Evolutionary conservation across 2,888 invertebrate species (phyloP), one percentile per base, ranked within the genome.

Genomic region (Mystacides longicornis): DNA sequence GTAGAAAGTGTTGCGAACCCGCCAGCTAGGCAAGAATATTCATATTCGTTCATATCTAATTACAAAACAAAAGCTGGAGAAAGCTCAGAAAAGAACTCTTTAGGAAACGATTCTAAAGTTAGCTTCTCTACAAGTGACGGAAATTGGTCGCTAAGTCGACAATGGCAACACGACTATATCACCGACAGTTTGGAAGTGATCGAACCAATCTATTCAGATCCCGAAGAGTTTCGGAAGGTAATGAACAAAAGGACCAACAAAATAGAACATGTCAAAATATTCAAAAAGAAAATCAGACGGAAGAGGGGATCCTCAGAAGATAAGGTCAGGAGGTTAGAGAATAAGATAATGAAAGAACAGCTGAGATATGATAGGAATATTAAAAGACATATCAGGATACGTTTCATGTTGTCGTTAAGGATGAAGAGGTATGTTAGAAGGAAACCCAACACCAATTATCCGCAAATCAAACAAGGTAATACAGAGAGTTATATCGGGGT

Each of bases 371-470:
- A 82, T 62, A 77, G 80, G 59, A 79, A 81, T 64, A 79, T 82
- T 1, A 82, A 82, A 52, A 71, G 82, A 21, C 82, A 85, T 65
- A 80, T 86, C 21, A 74, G 82, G 55, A 80, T 86, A 19, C 73
- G 85, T 16, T 80, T 86, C 49, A 83, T 86, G 79, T 70, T 86
- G 63, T 83, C 84, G 11, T 69, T 86, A 58, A 74, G 85, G 57
- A 76, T 85, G 72, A 76, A 82, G 21, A 69, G 76, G 54, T 76
- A 79, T 55, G 74, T 77, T 66, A 80, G 72, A 60, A 53, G 55
- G 45, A 58, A 57, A 56, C 50, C 49, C 33, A 18, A 27, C 19
- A 57, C 48, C 20, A 37, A 37, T 14, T 37, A 14, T 37, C 43
- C 20, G 19, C 33, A 11, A 33, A 23, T 18, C 22, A 49, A 23